A percentile compares a stretch with the other conserved stretches of the same genome.
Evolutionary conservation across 2,888 invertebrate genomes (phyloP).

Genomic region (Drosophila cognata): DNA sequence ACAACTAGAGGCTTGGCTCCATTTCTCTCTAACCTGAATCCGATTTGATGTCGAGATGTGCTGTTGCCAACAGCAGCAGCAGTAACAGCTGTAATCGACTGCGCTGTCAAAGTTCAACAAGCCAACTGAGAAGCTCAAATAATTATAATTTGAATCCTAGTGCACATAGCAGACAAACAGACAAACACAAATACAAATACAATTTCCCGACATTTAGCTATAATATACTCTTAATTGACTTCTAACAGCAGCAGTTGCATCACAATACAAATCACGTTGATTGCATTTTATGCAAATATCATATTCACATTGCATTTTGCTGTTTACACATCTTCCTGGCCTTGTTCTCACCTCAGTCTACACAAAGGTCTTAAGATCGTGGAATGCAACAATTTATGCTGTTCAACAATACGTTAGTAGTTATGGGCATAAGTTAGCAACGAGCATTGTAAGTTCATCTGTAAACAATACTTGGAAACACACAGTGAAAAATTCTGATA

Average conservation of each 20-base stretch:
- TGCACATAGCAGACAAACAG: conserved; percentile 17
- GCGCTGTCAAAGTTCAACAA: conserved; percentile 63
- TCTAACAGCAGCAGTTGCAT: conserved; percentile 43
- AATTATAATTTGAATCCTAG: conserved; percentile 38
- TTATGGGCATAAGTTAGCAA: background rate
- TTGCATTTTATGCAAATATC: conserved; percentile 71
- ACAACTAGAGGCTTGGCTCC: conserved; percentile 32
- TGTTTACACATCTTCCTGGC: conserved; percentile 37
- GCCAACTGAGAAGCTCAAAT: conserved; percentile 54
- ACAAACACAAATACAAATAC: conserved; percentile 18
- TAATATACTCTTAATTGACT: conserved; percentile 72
- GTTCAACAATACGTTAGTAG: background rate
- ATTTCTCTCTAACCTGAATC: conserved; percentile 23
- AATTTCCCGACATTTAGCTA: conserved; percentile 30
- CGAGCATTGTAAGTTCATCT: background rate
- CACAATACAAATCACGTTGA: conserved; percentile 64
- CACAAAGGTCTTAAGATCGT: conserved; percentile 10
- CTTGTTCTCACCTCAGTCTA: conserved; percentile 24
- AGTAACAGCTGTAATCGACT: conserved; percentile 13
- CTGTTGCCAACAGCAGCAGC: conserved; percentile 15
- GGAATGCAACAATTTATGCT: background rate
- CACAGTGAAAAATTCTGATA: background rate
- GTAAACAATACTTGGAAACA: background rate
- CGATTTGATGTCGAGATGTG: conserved; percentile 30
- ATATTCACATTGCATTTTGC: conserved; percentile 41